Conservation (phyloP, 2,113 vertebrate species). For the Pomatostomus ruficeps region DNA sequence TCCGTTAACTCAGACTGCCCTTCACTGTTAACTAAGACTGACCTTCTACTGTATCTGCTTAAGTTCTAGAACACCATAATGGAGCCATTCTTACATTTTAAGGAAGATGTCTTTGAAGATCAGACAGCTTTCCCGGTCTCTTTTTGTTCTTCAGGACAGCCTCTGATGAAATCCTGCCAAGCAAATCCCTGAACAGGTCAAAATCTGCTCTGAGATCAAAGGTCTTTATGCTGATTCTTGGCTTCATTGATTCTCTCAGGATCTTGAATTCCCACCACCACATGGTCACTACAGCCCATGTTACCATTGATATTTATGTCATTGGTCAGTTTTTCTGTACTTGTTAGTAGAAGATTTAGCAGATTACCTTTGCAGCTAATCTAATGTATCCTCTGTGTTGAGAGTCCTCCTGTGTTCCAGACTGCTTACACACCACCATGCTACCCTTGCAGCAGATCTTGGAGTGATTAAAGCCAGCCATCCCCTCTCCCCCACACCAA, state of each 20-base stretch:
- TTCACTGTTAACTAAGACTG: not conserved
- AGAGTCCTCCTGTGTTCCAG: not conserved
- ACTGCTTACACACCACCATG: not conserved
- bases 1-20: fast-evolving
- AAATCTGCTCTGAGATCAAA: not conserved
- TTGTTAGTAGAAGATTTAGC: not conserved
- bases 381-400: not conserved
- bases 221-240: not conserved
- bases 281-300: not conserved
- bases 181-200: not conserved
- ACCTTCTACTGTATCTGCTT: not conserved
- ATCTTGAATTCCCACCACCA: not conserved
- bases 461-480: not conserved
- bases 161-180: not conserved
- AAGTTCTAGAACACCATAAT: not conserved
- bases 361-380: not conserved
- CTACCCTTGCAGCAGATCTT: not conserved
- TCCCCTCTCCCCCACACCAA: fast-evolving
- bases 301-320: not conserved
- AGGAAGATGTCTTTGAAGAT: not conserved
- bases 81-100: not conserved
- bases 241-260: not conserved
- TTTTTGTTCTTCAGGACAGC: not conserved
- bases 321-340: not conserved
- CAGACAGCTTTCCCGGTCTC: not conserved